phyloP scores from a whole-genome alignment of 2,797 vertebrate genomes.

The Mormyrus hasselquistii region DNA sequence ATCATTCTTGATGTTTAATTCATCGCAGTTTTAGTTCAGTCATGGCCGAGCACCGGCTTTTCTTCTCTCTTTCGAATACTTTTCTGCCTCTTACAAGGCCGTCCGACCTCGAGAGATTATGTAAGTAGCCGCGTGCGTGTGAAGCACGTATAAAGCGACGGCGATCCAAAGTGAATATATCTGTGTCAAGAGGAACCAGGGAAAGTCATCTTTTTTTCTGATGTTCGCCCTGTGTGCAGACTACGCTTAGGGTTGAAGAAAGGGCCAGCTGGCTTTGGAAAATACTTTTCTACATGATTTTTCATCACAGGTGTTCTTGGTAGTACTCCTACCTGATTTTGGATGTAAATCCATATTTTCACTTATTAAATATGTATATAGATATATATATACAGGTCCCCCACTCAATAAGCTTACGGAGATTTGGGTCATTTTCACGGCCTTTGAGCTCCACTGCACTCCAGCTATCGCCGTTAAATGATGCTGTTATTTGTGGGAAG shows the following conservation, averaged over 20 bases:
- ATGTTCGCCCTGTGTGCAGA: neutral
- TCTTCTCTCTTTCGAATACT: slow-evolving; percentile 24
- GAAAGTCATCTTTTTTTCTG: neutral
- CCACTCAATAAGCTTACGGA: neutral
- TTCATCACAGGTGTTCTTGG: neutral
- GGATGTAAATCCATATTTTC: neutral
- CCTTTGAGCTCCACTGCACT: neutral
- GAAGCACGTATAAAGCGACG: neutral
- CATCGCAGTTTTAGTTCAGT: slow-evolving; percentile 47
- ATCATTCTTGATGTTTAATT: slow-evolving; percentile 55
- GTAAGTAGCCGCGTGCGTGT: neutral
- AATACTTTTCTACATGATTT: neutral
- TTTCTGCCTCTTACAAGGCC: neutral
- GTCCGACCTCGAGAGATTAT: slow-evolving; percentile 20
- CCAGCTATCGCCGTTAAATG: neutral
- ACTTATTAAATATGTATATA: neutral
- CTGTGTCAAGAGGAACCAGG: neutral
- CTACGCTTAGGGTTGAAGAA: neutral
- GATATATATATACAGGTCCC: neutral
- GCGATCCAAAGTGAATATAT: neutral
- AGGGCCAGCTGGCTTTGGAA: neutral
- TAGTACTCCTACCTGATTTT: neutral
- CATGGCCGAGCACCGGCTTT: slow-evolving; percentile 39
- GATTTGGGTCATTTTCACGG: neutral
- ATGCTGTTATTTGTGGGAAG: slow-evolving; percentile 1